phyloP scores from a whole-genome alignment of 2,888 invertebrate species.

The Archips crataeganus region DNA sequence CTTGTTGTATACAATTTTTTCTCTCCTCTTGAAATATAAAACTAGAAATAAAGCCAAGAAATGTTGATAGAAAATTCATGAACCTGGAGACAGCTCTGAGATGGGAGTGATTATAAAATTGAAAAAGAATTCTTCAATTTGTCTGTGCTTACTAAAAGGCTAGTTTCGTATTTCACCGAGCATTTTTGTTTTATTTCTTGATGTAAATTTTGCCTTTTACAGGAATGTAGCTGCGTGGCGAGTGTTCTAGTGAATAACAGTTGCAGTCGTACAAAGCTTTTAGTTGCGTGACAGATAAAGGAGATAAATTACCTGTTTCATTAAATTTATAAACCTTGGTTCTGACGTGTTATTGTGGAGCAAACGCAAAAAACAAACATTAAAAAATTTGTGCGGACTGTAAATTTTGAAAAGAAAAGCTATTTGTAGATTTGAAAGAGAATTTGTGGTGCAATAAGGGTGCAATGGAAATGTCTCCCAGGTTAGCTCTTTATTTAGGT shows the following conservation, averaged over 20 bases:
- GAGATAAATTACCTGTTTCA: conserved; percentile 3
- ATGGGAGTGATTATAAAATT: conserved; percentile 1
- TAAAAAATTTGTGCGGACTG: neutral
- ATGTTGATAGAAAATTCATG: conserved; percentile 22
- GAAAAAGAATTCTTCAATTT: neutral
- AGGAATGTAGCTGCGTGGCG: neutral
- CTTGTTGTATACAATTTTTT: no score
- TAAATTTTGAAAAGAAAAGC: neutral
- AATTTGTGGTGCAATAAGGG: no score
- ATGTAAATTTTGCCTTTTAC: conserved; percentile 12
- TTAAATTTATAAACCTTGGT: neutral
- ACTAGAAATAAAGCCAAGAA: conserved; percentile 2
- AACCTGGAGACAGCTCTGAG: conserved; percentile 1
- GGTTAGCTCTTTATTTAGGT: no score
- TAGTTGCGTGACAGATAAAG: conserved; percentile 10
- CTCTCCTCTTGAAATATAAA: neutral
- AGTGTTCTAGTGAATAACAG: conserved; percentile 4
- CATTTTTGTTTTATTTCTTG: neutral
- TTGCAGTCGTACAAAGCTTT: neutral
- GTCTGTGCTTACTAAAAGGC: conserved; percentile 3
- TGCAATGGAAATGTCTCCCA: no score
- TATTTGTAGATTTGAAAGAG: no score
- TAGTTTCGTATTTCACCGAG: neutral
- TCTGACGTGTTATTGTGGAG: neutral
- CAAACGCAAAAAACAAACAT: neutral